These are phyloP conservation scores for Oscheius sp. DNA, from an alignment of 2,888 invertebrate species.

Conservation along the genomic window DNA sequence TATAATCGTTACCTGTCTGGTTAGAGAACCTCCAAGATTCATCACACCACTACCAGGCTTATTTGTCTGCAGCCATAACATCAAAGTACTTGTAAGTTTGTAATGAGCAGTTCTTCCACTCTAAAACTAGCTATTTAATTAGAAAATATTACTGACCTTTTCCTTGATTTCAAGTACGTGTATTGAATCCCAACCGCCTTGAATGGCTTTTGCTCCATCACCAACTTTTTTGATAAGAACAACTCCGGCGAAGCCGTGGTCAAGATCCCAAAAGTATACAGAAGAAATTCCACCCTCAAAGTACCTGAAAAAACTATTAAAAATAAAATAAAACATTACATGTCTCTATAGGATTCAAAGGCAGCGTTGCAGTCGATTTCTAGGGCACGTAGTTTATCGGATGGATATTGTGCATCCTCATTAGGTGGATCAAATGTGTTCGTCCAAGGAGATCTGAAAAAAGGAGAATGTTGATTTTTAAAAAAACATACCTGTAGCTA, in stretches of 20 bases:
- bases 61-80: conserved; percentile 95
- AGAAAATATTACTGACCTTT: conserved; percentile 34
- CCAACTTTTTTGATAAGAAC: conserved; percentile 95
- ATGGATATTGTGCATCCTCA: conserved; percentile 98
- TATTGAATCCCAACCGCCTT: conserved; percentile 99
- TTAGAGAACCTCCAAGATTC: conserved; percentile 97
- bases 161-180: conserved; percentile 94
- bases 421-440: conserved; percentile 96
- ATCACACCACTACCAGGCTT: conserved; percentile 93
- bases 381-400: conserved; percentile 89
- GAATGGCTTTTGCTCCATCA: conserved; percentile 96
- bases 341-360: conserved; percentile 92
- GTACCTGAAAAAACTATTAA: conserved; percentile 76
- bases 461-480: too few species aligned
- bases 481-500: conserved; percentile 82
- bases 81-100: conserved; percentile 97
- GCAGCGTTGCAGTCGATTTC: conserved; percentile 98
- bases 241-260: conserved; percentile 92
- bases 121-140: conserved; percentile 22
- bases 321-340: conserved; percentile 40
- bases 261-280: conserved; percentile 98
- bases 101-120: conserved; percentile 74
- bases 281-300: conserved; percentile 99
- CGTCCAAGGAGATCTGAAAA: conserved; percentile 90
- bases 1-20: conserved; percentile 81